Percentiles rank a stretch among this genome's conserved stretches.
Conservation (phyloP, 37 sponge, comb jelly and placozoan species). For the Amphimedon queenslandica region DNA sequence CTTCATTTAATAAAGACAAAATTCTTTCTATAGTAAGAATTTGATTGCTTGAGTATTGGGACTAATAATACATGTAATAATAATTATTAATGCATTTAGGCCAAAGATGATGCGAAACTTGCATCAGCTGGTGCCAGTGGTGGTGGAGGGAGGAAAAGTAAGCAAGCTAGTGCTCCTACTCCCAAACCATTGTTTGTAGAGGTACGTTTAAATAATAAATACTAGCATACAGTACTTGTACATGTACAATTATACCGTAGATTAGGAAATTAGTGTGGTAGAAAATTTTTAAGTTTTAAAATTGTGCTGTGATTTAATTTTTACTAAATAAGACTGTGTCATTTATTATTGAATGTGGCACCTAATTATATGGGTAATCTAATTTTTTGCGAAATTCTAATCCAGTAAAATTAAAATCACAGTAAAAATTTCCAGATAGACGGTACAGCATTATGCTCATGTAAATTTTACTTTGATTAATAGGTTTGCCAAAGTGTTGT, state of each 20-base stretch:
- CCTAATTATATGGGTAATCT: too few species aligned
- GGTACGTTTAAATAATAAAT: background rate
- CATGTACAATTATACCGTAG: too few species aligned
- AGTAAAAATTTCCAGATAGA: background rate
- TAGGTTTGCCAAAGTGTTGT: slow-evolving; percentile 67
- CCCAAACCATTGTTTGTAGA: slow-evolving; percentile 22
- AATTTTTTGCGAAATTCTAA: too few species aligned
- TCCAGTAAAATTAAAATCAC: too few species aligned
- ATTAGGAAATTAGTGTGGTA: too few species aligned
- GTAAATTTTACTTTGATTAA: background rate
- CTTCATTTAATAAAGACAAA: slow-evolving; percentile 18
- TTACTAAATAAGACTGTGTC: too few species aligned
- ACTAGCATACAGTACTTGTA: too few species aligned
- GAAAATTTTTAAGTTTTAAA: too few species aligned
- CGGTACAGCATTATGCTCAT: slow-evolving; percentile 4
- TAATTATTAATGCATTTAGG: slow-evolving; percentile 21
- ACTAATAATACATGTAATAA: background rate
- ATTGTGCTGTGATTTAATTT: too few species aligned
- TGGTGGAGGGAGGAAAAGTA: slow-evolving; percentile 39
- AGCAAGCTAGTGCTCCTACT: slow-evolving; percentile 5
- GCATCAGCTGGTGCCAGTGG: slow-evolving; percentile 13
- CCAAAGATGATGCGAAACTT: slow-evolving; percentile 32
- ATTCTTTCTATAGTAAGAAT: slow-evolving; percentile 27
- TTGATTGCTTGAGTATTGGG: background rate
- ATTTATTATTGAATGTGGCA: too few species aligned